Evolutionary conservation across 1,140 invertebrate species (phyloP).

Genomic region (Glossosoma conforme): DNA sequence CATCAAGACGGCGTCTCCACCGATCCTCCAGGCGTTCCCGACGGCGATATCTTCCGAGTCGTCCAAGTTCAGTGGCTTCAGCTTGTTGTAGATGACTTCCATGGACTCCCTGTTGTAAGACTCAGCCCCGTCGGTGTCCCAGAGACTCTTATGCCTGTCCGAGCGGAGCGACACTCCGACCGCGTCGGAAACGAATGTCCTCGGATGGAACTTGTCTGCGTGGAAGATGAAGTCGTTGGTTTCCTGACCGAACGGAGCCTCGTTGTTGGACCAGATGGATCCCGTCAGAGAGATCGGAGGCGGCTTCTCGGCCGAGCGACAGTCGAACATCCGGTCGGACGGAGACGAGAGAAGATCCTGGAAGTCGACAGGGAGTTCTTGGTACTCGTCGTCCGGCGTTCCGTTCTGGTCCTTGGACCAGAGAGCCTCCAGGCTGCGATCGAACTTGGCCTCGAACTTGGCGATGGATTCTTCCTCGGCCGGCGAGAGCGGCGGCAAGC

Average conservation of each 20-base stretch:
- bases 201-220: conserved; percentile 1
- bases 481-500: conserved; percentile 36
- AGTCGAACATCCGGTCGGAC: conserved; percentile 40
- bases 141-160: conserved; percentile 4
- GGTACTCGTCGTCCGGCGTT: conserved; percentile 50
- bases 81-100: conserved; percentile 40
- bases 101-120: conserved; percentile 29
- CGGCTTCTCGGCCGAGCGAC: conserved; percentile 40
- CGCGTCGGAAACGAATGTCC: conserved; percentile 5
- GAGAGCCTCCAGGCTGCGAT: conserved; percentile 59
- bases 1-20: not conserved
- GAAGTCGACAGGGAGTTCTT: conserved; percentile 55
- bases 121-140: conserved; percentile 34
- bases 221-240: conserved; percentile 7
- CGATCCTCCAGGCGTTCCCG: not conserved
- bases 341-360: conserved; percentile 53
- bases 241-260: conserved; percentile 12
- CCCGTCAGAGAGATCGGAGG: conserved; percentile 39
- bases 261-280: conserved; percentile 42
- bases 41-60: conserved; percentile 33
- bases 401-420: conserved; percentile 50
- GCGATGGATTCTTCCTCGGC: conserved; percentile 54
- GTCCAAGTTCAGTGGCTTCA: conserved; percentile 40
- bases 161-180: not conserved
- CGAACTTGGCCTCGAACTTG: conserved; percentile 62